Evolutionary conservation across 2,113 vertebrate species (phyloP), one percentile per base, ranked within the genome.

Genomic region (Actenoides lindsayi): DNA sequence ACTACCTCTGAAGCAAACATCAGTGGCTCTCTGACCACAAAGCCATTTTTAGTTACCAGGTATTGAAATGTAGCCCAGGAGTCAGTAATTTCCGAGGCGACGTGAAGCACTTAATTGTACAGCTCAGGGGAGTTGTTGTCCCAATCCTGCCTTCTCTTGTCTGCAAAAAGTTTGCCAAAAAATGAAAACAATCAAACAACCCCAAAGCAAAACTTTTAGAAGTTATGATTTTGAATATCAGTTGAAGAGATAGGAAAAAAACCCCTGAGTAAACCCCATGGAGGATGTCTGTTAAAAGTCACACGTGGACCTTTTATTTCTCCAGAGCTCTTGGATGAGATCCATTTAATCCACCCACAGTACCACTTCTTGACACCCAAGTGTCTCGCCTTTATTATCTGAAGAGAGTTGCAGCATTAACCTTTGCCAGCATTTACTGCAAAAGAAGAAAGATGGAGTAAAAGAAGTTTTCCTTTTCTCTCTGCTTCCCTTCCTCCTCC

Each of bases 11-110:
- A 85, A 85, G 67, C 67, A 87, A 86, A 92, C 74, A 89, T 89
- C 96, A 90, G 71, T 93, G 90, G 28, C 65, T 89, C 87, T 92
- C 90, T 87, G 83, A 95, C 94, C 96, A 94, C 94, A 94, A 78
- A 93, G 69, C 64, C 92, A 79, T 54, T 90, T 93, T 87, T 81
- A 95, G 88, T 96, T 94, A 96, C 73, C 86, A 89, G 88, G 88
- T 65, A 93, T 83, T 94, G 95, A 93, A 87, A 96, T 87, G 91
- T 0, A 84, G 92, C 74, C 91, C 77, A 54, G 83, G 74, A 95
- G n/a, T 8, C 28, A 5, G 53, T 50, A 33, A 85, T 69, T 90
- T 86, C 63, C 4, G 11, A 89, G 90, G 60, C 3, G 7, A 89
- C 57, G 53, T 4, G 23, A 28, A 79, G 62, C 60, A 70, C 64